Evolutionary conservation across 2,888 invertebrate genomes (phyloP), one percentile per base, ranked within the genome.

Genomic region (Catocala nupta): DNA sequence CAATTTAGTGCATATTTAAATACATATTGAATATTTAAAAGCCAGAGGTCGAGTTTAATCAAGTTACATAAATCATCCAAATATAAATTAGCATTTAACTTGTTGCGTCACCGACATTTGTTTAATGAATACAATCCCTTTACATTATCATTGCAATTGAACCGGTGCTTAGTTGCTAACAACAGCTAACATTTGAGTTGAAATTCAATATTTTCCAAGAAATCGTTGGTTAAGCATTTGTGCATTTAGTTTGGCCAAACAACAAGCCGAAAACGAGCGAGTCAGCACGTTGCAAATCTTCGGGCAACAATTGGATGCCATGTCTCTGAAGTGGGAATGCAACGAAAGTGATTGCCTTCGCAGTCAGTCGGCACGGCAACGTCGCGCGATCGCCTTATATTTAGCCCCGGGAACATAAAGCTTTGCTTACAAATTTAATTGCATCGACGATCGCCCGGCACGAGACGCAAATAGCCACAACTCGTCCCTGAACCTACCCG

Each of bases 341-440:
- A 77, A 80, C 68, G 80, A 81, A 80, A 80, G 77, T 82, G 81
- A 80, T 80, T 81, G 79, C 74, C 72, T 81, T 85, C 81, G 71
- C 65, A 78, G 71, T 72, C 69, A 59, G 75, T 77, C 80, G 81
- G 82, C 84, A 82, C 80, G 84, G 88, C 87, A 90, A 87, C 89
- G 83, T 81, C 85, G 86, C 84, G 69, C 81, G 72, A 78, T 81
- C 78, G 73, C 75, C 78, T 79, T 92, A 92, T 89, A 90, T 92
- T 91, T 92, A 92, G 89, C 87, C 80, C 74, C 71, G 63, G 73
- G 85, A 85, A 87, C 90, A 90, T 91, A 92, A 90, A 91, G 89
- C 90, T 90, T 85, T 87, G 90, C 88, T 90, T 89, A 91, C 93
- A 91, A 89, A 89, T 92, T 92, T 94, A 93, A 93, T 93, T 92